Conservation (phyloP, 2,888 invertebrate species). For the Spodoptera littoralis region DNA sequence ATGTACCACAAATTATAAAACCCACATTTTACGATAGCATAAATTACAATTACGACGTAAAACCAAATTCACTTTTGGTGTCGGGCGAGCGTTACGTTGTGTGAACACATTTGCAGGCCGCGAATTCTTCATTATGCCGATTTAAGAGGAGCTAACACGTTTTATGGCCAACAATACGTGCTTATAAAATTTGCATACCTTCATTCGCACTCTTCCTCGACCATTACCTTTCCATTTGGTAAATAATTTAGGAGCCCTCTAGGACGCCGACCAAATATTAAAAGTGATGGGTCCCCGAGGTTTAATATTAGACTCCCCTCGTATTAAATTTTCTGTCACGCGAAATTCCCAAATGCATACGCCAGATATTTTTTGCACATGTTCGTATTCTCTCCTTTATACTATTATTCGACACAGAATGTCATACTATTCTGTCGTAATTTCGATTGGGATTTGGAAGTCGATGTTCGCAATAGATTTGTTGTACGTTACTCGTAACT, state of each 20-base stretch:
- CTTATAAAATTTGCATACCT: conserved; percentile 88
- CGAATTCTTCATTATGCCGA: conserved; percentile 77
- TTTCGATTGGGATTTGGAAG: conserved; percentile 72
- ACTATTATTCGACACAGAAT: conserved; percentile 86
- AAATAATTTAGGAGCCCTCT: conserved; percentile 88
- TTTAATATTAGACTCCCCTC: conserved; percentile 88
- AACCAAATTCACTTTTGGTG: conserved; percentile 74
- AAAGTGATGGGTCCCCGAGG: conserved; percentile 89
- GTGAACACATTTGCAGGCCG: conserved; percentile 65
- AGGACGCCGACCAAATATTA: conserved; percentile 88
- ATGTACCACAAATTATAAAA: conserved; percentile 39
- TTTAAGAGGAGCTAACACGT: conserved; percentile 74
- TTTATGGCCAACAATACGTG: conserved; percentile 82
- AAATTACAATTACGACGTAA: conserved; percentile 74
- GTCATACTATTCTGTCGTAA: conserved; percentile 74
- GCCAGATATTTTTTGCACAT: conserved; percentile 88
- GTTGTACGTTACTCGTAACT: conserved; percentile 43
- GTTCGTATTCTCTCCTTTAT: conserved; percentile 86
- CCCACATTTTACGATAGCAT: conserved; percentile 59
- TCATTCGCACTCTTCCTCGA: conserved; percentile 85
- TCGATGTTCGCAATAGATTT: conserved; percentile 60
- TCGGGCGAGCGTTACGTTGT: conserved; percentile 60
- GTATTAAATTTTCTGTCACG: conserved; percentile 89
- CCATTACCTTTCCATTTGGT: conserved; percentile 89
- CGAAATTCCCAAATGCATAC: conserved; percentile 88